Conservation (phyloP, 2,888 invertebrate genomes). For the Tipula vernalis region DNA sequence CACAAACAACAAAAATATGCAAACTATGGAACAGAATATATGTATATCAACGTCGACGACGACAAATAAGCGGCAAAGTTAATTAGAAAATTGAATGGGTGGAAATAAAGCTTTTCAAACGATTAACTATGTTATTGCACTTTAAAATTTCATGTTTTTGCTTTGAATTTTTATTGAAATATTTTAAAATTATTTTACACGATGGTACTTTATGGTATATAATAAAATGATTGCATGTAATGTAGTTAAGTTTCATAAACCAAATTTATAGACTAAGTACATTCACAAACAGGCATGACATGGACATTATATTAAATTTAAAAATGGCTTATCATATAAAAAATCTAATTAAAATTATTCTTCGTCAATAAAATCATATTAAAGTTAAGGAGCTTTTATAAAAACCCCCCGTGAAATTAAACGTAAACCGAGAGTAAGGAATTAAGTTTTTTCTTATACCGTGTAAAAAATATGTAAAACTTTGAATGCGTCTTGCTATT, state of each 20-base stretch:
- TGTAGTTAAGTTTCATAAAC: background rate
- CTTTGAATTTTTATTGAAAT: background rate
- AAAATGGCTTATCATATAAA: too few species aligned
- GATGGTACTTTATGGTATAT: background rate
- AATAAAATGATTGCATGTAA: background rate
- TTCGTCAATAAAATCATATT: too few species aligned
- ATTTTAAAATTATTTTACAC: background rate
- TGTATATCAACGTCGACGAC: background rate
- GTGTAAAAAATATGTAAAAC: too few species aligned
- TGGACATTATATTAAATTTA: background rate
- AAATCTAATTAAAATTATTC: too few species aligned
- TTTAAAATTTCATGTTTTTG: background rate
- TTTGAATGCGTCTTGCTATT: too few species aligned
- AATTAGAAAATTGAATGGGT: background rate
- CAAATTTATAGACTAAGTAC: background rate
- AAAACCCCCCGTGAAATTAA: too few species aligned
- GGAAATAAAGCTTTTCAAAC: background rate
- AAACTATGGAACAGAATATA: background rate
- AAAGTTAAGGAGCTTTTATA: too few species aligned
- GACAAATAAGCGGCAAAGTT: background rate
- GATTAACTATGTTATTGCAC: constrained; percentile 4
- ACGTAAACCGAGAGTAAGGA: too few species aligned
- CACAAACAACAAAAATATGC: background rate
- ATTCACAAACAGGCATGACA: too few species aligned
- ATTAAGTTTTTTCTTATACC: too few species aligned